Percentiles rank a stretch among this genome's conserved stretches.
Conservation (phyloP, 2,888 invertebrate species). For the Lepidochrysops patricia region DNA sequence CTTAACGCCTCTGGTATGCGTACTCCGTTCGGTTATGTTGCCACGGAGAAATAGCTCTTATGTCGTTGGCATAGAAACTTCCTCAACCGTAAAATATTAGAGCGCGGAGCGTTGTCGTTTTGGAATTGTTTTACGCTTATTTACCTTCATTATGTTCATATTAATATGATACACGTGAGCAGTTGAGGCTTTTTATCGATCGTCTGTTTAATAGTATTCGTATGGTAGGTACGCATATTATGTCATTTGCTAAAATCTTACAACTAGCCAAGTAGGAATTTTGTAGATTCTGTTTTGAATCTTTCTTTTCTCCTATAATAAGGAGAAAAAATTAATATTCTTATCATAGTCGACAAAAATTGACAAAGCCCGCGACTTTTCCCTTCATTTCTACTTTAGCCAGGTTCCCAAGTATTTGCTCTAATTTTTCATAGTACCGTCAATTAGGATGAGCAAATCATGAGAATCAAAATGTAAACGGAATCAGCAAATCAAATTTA, state of each 20-base stretch:
- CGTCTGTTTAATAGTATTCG: neutral
- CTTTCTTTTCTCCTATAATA: too few species aligned
- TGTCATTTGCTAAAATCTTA: too few species aligned
- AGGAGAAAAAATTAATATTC: neutral
- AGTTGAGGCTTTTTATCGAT: neutral
- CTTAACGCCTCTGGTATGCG: conserved; percentile 44
- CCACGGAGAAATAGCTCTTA: too few species aligned
- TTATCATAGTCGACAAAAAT: neutral
- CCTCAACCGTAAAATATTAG: too few species aligned
- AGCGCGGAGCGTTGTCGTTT: conserved; percentile 10
- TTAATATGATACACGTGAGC: neutral
- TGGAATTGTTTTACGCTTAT: neutral
- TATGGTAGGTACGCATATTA: too few species aligned
- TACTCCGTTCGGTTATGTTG: too few species aligned
- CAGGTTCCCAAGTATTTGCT: conserved; percentile 13
- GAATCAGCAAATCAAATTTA: conserved; percentile 52
- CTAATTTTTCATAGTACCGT: conserved; percentile 16
- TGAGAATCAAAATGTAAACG: conserved; percentile 45
- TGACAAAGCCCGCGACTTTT: neutral
- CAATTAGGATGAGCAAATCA: conserved; percentile 38
- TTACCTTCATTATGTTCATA: neutral
- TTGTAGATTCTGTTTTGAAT: too few species aligned
- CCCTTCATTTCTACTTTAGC: conserved; percentile 10
- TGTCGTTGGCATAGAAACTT: too few species aligned
- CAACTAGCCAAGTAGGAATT: too few species aligned